phyloP scores from a whole-genome alignment of 2,113 vertebrate genomes.

The Etia nguti region DNA sequence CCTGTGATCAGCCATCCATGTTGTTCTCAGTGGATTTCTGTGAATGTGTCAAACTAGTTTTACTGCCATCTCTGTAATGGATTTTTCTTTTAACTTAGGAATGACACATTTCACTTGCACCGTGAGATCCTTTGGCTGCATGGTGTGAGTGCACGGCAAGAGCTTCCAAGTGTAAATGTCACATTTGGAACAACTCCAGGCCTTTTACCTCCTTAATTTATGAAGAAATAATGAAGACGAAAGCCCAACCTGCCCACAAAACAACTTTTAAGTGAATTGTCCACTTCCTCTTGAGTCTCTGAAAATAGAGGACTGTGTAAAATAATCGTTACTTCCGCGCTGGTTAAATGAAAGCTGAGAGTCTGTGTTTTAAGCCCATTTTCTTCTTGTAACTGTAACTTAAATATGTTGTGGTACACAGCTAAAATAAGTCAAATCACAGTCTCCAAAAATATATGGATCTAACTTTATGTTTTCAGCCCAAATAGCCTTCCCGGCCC shows the following conservation, averaged over 20 bases:
- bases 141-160: background rate
- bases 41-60: background rate
- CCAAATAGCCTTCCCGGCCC: background rate
- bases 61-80: background rate
- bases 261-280: background rate
- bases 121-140: background rate
- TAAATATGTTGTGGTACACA: background rate
- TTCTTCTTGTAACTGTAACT: background rate
- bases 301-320: background rate
- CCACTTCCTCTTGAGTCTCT: background rate
- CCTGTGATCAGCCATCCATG: background rate
- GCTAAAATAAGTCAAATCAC: background rate
- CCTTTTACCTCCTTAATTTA: background rate
- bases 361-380: background rate
- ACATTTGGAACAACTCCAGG: background rate
- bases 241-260: background rate
- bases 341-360: background rate
- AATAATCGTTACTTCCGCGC: rapidly evolving
- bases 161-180: background rate
- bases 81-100: background rate
- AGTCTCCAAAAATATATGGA: background rate
- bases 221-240: background rate
- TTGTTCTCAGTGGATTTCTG: background rate
- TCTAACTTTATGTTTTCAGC: background rate
- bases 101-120: background rate